Conservation (phyloP, 2,888 invertebrate species). For the Lottia scabra region DNA sequence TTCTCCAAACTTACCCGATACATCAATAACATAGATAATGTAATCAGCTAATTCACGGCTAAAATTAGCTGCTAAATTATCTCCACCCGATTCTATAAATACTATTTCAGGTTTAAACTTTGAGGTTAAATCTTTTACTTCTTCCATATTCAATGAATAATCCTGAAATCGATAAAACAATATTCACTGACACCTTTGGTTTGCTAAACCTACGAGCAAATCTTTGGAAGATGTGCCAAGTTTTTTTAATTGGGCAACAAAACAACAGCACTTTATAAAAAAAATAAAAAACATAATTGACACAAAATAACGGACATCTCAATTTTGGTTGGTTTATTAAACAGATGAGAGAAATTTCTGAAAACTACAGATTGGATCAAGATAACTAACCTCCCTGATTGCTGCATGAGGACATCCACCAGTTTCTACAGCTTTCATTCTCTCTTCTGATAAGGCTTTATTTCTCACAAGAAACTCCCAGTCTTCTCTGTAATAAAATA, state of each 20-base stretch:
- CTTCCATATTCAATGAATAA: constrained; percentile 64
- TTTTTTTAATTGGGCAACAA: no score
- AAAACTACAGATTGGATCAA: no score
- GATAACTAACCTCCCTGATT: constrained; percentile 56
- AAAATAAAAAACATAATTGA: no score
- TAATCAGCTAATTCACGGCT: constrained; percentile 66
- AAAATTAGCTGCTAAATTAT: constrained; percentile 66
- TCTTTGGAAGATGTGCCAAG: no score
- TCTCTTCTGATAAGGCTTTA: constrained; percentile 61
- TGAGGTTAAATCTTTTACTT: constrained; percentile 61
- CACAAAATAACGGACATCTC: no score
- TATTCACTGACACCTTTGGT: no score
- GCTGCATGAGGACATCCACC: constrained; percentile 68
- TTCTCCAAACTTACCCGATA: constrained; percentile 50
- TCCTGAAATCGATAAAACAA: constrained; percentile 41
- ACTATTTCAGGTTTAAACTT: constrained; percentile 59
- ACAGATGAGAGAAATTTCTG: no score
- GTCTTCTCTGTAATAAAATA: constrained; percentile 56
- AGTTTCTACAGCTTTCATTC: constrained; percentile 64
- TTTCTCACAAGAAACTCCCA: constrained; percentile 65
- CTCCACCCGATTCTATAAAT: constrained; percentile 66
- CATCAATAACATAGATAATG: constrained; percentile 67
- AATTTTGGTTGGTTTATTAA: no score
- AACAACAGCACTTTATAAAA: no score
- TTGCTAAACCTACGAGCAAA: no score